Evolutionary conservation across 2,113 vertebrate genomes (phyloP), one percentile per base, ranked within the genome.

Genomic region (Melanotaenia duboulayi): DNA sequence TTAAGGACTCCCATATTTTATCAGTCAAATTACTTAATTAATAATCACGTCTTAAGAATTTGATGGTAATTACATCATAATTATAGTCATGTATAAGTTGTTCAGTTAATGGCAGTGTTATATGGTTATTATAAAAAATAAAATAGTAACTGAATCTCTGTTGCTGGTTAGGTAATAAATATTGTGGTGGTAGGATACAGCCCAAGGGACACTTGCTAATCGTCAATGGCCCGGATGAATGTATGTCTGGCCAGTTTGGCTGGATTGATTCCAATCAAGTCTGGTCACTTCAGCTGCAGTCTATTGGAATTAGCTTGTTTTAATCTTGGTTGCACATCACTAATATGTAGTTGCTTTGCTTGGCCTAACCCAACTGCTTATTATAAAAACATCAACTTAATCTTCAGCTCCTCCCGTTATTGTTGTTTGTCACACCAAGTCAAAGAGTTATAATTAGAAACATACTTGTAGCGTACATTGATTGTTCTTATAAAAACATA

Each of bases 261-360:
- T 82, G 19, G 48, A 81, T 80, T 20, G 22, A 81, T 87, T 79
- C 46, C 68, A 67, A 44, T 22, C 23, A 3, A 17, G 68, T 88
- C 73, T 73, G 64, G 20, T 83, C 76, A 69, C n/a, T 75, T 73
- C 14, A 54, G 64, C 78, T 81, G 32, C 56, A 11, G 56, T 54
- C 50, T 55, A 19, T 68, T 72, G 64, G 19, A 55, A 74, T 67
- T 70, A 23, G 23, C 48, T 54, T 58, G 2, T 62, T 28, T 62
- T 72, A 73, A 83, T 78, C 74, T 82, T 74, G 67, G 69, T 73
- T 40, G 59, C 1, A 12, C 37, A 42, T 81, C 56, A 83, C 73
- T 77, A 63, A 62, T 25, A 0, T 75, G 48, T 69, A 40, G 50
- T 60, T 78, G 61, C 22, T 74, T 44, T 62, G 13, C 39, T 54